A percentile compares a stretch with the other conserved stretches of the same genome.
Conservation (phyloP, 2,797 vertebrate species). For the Dipus sagitta region DNA sequence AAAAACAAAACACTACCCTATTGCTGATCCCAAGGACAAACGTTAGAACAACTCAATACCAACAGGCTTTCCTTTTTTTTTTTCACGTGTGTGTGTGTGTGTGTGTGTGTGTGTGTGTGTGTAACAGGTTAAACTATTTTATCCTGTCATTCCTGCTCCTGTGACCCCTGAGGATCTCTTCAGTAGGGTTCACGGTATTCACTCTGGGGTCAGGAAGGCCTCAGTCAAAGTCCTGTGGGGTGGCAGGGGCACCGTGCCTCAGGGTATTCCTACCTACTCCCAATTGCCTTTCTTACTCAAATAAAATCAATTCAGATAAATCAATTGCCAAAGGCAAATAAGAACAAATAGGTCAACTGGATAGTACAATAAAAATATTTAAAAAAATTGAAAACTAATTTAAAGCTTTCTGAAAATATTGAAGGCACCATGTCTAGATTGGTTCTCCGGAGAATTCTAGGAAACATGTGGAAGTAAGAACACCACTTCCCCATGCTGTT, state of each 20-base stretch:
- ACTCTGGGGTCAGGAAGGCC: no score
- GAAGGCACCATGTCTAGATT: neutral
- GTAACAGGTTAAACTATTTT: neutral
- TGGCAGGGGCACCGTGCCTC: no score
- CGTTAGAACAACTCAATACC: neutral
- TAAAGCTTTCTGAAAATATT: neutral
- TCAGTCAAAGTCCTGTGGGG: no score
- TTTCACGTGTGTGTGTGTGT: no score
- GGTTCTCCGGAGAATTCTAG: neutral
- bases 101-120: no score
- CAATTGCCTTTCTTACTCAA: neutral
- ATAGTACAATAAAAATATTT: no score
- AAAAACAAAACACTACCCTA: neutral
- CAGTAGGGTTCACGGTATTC: no score
- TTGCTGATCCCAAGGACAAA: neutral
- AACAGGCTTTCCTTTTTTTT: no score
- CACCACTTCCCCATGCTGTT: neutral
- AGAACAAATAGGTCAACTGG: neutral
- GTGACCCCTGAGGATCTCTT: no score
- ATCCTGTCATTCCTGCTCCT: no score
- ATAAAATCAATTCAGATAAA: neutral
- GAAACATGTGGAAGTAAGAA: neutral
- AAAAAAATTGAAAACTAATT: neutral
- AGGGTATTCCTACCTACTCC: no score
- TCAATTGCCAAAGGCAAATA: neutral